phyloP scores from a whole-genome alignment of 2,888 invertebrate genomes.

The Cantharis rustica region DNA sequence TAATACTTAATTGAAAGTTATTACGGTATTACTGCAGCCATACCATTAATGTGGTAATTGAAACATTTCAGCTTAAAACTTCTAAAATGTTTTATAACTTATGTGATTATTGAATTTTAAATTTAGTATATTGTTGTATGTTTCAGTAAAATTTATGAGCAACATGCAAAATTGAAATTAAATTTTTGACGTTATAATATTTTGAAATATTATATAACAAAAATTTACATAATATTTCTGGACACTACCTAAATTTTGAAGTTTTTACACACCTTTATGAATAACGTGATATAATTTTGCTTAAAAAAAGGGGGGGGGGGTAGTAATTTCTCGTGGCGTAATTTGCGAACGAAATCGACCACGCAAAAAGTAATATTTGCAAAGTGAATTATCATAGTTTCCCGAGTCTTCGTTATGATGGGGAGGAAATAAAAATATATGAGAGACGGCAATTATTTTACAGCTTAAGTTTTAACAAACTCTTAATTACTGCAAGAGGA shows the following conservation, averaged over 20 bases:
- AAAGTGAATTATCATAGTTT: neutral
- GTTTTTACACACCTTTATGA: too few relatives aligned
- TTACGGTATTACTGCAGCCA: neutral
- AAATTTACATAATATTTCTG: too few relatives aligned
- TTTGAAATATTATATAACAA: too few relatives aligned
- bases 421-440: neutral
- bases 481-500: neutral
- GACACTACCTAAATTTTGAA: too few relatives aligned
- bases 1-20: neutral
- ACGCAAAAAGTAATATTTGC: too few relatives aligned
- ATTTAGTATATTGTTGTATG: neutral
- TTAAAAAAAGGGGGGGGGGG: too few relatives aligned
- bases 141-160: neutral
- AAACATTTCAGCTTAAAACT: neutral
- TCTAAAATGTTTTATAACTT: neutral
- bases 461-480: neutral
- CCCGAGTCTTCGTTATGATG: neutral
- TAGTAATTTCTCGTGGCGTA: too few relatives aligned
- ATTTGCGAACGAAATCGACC: neutral
- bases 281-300: too few relatives aligned
- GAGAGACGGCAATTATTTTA: neutral
- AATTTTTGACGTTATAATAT: neutral
- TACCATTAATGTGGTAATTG: neutral
- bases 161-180: neutral
- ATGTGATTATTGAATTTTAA: neutral